phyloP scores from a whole-genome alignment of 2,797 vertebrate genomes.

The Alfaro cultratus region DNA sequence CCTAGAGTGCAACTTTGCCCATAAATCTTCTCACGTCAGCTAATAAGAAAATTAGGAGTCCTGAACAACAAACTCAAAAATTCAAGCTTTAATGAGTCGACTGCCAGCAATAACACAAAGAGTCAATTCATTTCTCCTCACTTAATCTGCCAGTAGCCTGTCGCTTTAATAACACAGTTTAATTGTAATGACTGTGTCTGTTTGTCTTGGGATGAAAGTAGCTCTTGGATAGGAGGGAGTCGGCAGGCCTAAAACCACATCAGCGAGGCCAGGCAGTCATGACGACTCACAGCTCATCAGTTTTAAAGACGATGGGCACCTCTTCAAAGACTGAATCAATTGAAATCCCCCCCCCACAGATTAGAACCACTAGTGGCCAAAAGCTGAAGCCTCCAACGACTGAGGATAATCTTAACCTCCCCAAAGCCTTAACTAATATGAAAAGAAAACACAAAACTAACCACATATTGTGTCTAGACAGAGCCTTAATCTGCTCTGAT shows the following conservation, averaged over 20 bases:
- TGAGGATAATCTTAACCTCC: slow-evolving; percentile 74
- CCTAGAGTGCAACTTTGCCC: slow-evolving; percentile 32
- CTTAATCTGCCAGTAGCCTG: slow-evolving; percentile 73
- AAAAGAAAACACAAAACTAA: slow-evolving; percentile 74
- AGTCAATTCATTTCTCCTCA: slow-evolving; percentile 61
- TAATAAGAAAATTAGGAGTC: slow-evolving; percentile 48
- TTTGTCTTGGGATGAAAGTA: slow-evolving; percentile 76
- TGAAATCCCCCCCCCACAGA: slow-evolving; percentile 72
- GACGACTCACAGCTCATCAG: slow-evolving; percentile 77
- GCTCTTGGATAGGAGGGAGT: slow-evolving; percentile 70
- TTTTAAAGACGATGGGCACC: slow-evolving; percentile 66
- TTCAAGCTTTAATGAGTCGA: slow-evolving; percentile 53
- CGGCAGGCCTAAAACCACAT: slow-evolving; percentile 70
- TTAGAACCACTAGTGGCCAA: slow-evolving; percentile 68
- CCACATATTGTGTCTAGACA: slow-evolving; percentile 75
- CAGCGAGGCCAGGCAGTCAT: slow-evolving; percentile 63
- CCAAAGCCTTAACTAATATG: slow-evolving; percentile 70
- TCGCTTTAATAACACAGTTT: slow-evolving; percentile 75
- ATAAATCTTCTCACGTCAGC: slow-evolving; percentile 32
- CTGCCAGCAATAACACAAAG: slow-evolving; percentile 58
- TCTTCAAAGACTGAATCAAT: slow-evolving; percentile 76
- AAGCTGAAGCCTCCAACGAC: slow-evolving; percentile 47
- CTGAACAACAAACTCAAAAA: slow-evolving; percentile 56
- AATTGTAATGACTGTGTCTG: slow-evolving; percentile 78
- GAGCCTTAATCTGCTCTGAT: slow-evolving; percentile 67